Base-by-base conservation (phyloP, 1,140 invertebrate species). In the Antheraea mylitta region DNA sequence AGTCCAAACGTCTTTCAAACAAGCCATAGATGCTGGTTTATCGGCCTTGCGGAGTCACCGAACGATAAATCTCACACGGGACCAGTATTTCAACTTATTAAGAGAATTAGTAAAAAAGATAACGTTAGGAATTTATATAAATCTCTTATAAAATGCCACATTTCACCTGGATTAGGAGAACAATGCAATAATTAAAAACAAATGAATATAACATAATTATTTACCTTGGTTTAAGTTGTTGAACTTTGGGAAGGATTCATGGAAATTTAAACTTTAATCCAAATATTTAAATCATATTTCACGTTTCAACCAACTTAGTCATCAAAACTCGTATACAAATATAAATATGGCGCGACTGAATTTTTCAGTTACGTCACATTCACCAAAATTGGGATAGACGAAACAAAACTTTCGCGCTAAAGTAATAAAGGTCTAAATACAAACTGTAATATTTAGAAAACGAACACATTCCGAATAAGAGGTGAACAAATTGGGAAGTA, bases 281-380 rank as follows among this genome's bases (percentile, higher is more conserved):
- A 38, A 53, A 30, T 8, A 7, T 22, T 68, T 75, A 81, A 77
- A 79, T 75, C 9, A 37, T 37, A 63, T 63, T 37, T 37, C 22
- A 63, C 11, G 30, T 61, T 61, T 69, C 53, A 67, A 80, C 77
- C 45, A 6, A 16, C 45, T 63, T 77, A 82, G 71, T 78, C 62
- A 38, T 73, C 65, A 75, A 62, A 68, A 60, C 68, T 70, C 77
- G 78, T 70, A 81, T 76, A 80, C 82, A 81, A 76, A 81, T 75
- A 80, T 82, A 81, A 78, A 68, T 84, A 80, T 87, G 84, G 84
- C 85, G 83, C 86, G 85, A 87, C 82, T 86, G 76, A 82, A 81
- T 79, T 77, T 76, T 83, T 71, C 78, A 73, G 22, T 83, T 85
- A 83, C 73, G 72, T 80, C 80, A 82, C 74, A 85, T 75, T 66